Base-by-base conservation (phyloP, 2,113 vertebrate species). In the Serilophus lunatus region DNA sequence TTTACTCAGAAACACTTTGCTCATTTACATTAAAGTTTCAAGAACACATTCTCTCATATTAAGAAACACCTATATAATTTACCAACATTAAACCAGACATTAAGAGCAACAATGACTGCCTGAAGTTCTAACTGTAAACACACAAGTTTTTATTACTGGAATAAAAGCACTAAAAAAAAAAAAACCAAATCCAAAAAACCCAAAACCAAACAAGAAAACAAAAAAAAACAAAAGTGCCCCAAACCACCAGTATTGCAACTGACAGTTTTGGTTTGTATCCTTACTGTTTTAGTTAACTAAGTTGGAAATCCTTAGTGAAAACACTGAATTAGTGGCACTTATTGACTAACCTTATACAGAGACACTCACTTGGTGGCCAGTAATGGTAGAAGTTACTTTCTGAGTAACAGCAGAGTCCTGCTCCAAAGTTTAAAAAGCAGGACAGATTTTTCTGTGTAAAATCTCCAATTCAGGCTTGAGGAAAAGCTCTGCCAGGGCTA, bases 11-110 rank as follows among this genome's bases (percentile, higher is more conserved):
- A 82, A 64, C 28, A 53, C 49, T 82, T 38, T 22, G 11, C 23
- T 64, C 31, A 83, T 80, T 65, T 77, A 69, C 19, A 51, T 10
- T 33, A 24, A 50, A 29, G 20, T 70, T 93, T 61, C 45, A 83
- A 56, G 38, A 72, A 81, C 18, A 60, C 49, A 68, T 53, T 72
- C n/a, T 23, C 33, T 95, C 28, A 19, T 4, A 35, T 13, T 11
- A 22, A 94, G 35, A 72, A 88, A 75, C 61, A 88, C 42, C 35
- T 40, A 59, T 54, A 13, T 68, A 45, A 88, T 86, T 65, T 86
- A 90, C 38, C 61, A 57, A 57, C 44, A 60, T 19, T 82, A 71
- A 74, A 90, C 13, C 47, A 87, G 38, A 54, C 22, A 63, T 36
- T 49, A 64, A 82, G 12, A 90, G 35, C 47, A 86, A 7, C 1